Percentiles rank a stretch among this genome's conserved stretches.
phyloP scores from a whole-genome alignment of 1,140 invertebrate genomes.

The Mizuhopecten yessoensis region DNA sequence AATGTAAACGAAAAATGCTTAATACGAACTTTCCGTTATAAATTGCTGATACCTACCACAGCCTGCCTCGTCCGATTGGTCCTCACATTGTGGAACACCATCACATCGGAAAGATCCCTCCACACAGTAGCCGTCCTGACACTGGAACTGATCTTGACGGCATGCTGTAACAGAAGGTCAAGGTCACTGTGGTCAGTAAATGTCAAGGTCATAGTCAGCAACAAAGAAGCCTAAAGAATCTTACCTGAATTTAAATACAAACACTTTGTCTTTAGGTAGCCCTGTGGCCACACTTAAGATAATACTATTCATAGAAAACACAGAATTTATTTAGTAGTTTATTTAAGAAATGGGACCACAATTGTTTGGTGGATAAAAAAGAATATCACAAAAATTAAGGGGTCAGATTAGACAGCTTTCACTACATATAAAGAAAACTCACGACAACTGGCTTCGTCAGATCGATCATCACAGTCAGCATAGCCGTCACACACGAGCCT shows the following conservation, averaged over 20 bases:
- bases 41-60: neutral
- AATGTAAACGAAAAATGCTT: too few relatives aligned
- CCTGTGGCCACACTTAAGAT: too few relatives aligned
- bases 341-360: too few relatives aligned
- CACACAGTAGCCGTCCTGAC: constrained; percentile 82
- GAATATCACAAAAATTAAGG: too few relatives aligned
- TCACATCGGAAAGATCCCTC: constrained; percentile 87
- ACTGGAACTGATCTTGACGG: constrained; percentile 66
- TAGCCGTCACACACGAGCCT: constrained; percentile 80
- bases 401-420: neutral
- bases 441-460: constrained; percentile 86
- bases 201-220: too few relatives aligned
- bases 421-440: constrained; percentile 64
- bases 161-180: constrained; percentile 44
- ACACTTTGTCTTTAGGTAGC: too few relatives aligned
- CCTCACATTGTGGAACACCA: constrained; percentile 79
- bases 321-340: too few relatives aligned
- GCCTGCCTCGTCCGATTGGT: constrained; percentile 79
- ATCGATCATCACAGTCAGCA: constrained; percentile 88
- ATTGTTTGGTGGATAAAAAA: too few relatives aligned
- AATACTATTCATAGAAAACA: too few relatives aligned
- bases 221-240: too few relatives aligned
- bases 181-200: neutral
- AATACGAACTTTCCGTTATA: too few relatives aligned
- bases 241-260: too few relatives aligned